Conservation (phyloP, 2,888 invertebrate genomes). For the Heterodera filipjevi region DNA sequence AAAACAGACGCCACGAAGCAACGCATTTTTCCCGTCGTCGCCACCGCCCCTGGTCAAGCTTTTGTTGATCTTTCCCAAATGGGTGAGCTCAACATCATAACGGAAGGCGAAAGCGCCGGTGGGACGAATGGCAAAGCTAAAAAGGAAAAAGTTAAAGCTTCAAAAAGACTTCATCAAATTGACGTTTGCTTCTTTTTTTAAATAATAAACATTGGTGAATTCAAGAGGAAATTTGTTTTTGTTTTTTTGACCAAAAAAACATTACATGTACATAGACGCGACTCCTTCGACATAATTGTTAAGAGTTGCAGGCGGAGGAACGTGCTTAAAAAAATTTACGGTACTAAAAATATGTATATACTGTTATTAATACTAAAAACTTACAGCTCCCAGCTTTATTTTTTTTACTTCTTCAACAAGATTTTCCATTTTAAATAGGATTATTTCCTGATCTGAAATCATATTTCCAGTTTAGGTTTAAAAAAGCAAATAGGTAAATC, state of each 20-base stretch:
- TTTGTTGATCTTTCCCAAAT: neutral
- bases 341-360: neutral
- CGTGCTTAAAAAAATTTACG: neutral
- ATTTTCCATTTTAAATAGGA: neutral
- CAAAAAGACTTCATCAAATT: neutral
- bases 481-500: too few relatives aligned
- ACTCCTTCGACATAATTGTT: constrained; percentile 17
- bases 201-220: neutral
- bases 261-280: neutral
- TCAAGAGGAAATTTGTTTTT: too few relatives aligned
- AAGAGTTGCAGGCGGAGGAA: constrained; percentile 13
- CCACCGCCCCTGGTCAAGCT: constrained; percentile 15
- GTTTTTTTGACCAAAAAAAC: too few relatives aligned
- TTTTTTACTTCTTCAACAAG: neutral
- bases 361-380: neutral
- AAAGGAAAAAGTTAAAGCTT: neutral
- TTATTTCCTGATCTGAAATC: too few relatives aligned
- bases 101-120: constrained; percentile 21
- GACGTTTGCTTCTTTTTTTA: neutral
- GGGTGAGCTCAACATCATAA: constrained; percentile 25
- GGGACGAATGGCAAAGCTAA: constrained; percentile 16
- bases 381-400: neutral
- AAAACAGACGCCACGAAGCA: constrained; percentile 3
- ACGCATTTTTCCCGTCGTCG: constrained; percentile 25
- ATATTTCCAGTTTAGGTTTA: too few relatives aligned